These are phyloP conservation scores for Sternarchorhynchus goeldii DNA, from an alignment of 2,797 vertebrate species.

Conservation along the genomic window DNA sequence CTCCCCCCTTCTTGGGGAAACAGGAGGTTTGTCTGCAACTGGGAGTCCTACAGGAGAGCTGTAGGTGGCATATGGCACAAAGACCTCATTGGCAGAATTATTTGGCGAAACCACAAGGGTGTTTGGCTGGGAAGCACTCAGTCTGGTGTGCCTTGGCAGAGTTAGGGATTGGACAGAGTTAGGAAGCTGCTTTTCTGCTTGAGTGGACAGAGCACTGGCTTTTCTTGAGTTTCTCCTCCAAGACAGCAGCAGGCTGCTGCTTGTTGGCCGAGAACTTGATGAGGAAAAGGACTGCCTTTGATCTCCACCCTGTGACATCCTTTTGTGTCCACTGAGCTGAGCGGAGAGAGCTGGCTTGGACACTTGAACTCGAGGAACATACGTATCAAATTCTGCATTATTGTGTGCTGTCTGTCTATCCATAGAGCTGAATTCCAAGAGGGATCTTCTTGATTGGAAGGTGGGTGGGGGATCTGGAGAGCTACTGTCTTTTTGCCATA, in stretches of 20 bases:
- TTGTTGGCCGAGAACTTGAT: slow-evolving; percentile 71
- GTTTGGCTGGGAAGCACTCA: slow-evolving; percentile 47
- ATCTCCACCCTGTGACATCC: slow-evolving; percentile 51
- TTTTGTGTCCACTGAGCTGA: slow-evolving; percentile 56
- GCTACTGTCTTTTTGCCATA: slow-evolving; percentile 66
- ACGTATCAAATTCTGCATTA: slow-evolving; percentile 46
- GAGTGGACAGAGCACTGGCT: slow-evolving; percentile 33
- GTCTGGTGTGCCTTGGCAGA: slow-evolving; percentile 41
- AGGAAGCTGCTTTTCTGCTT: slow-evolving; percentile 46
- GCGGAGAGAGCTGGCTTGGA: slow-evolving; percentile 48
- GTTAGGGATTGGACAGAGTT: slow-evolving; percentile 47
- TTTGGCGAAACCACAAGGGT: slow-evolving; percentile 34
- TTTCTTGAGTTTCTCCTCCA: slow-evolving; percentile 67
- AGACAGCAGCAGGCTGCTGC: slow-evolving; percentile 75
- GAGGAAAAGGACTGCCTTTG: slow-evolving; percentile 55
- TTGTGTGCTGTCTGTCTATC: slow-evolving; percentile 49
- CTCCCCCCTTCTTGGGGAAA: slow-evolving; percentile 14
- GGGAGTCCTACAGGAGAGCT: slow-evolving; percentile 23
- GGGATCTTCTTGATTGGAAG: slow-evolving; percentile 56
- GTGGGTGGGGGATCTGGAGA: slow-evolving; percentile 54
- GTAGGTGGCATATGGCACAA: not conserved
- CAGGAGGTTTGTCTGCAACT: slow-evolving; percentile 13
- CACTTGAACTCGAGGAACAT: slow-evolving; percentile 24
- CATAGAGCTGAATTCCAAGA: slow-evolving; percentile 61
- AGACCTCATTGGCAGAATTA: slow-evolving; percentile 4